Base-by-base conservation (phyloP, 64 coral and sea anemone species). In the Stichodactyla mertensii region DNA sequence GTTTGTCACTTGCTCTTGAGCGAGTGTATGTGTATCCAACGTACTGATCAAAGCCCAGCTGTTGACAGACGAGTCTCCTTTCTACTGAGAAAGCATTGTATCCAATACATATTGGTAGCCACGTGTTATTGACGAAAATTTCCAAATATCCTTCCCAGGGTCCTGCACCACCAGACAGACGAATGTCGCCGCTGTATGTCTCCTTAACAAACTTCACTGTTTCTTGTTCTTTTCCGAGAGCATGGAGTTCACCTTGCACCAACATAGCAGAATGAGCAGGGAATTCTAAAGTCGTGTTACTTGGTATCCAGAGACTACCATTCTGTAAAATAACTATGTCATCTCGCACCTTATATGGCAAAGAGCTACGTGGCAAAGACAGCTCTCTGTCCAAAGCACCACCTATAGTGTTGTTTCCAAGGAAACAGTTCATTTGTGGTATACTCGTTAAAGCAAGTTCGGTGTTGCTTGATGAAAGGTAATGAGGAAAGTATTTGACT, bases 101-200 rank as follows among this genome's bases (percentile, higher is more conserved):
- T 2, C 62, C 64, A 11, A 61, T n/a, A 57, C 93, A 95, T 60
- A 91, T 6, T 36, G 86, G 71, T 52, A 84, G 79, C 93, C 93
- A 95, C 1, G 93, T 91, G 14, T 83, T 61, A 61, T 91, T 95
- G 4, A 86, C 24, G 0, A 59, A 55, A 23, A 95, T 60, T 20
- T 95, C 89, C n/a, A 95, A 22, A 51, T 51, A 79, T 16, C 93
- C 93, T 23, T 95, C 93, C 93, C 93, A 95, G 66, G 93, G 86
- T 4, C 93, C 86, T 67, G 80, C 31, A 23, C 93, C 89, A 27
- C 89, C 74, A 18, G 45, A 80, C 15, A 95, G 64, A 71, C 93
- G 93, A n/a, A 95, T 70, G 59, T 82, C 61, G 16, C 54, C 56
- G 4, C 81, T 58, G 18, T 64, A 52, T 61, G 19, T 80, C 7